Percentiles rank a stretch among this genome's conserved stretches.
phyloP scores from a whole-genome alignment of 2,113 vertebrate genomes.

The Pangasianodon hypophthalmus region DNA sequence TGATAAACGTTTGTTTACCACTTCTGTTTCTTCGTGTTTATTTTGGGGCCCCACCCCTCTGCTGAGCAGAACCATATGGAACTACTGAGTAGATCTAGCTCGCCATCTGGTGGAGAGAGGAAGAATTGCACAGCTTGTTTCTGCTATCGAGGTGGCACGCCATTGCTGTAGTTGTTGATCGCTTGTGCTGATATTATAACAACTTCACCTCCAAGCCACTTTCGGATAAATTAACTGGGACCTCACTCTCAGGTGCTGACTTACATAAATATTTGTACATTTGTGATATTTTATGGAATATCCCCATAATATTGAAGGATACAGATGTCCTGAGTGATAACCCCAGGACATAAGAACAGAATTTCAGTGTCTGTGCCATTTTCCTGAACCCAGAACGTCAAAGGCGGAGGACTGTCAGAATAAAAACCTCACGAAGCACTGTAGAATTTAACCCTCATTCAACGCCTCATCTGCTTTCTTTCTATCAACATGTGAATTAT shows the following conservation, averaged over 20 bases:
- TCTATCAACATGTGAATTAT: not conserved
- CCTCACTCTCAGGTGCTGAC: not conserved
- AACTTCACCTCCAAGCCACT: not conserved
- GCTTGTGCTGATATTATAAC: not conserved
- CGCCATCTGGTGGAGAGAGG: constrained; percentile 39
- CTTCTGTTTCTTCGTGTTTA: not conserved
- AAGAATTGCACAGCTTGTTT: not conserved
- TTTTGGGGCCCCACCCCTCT: not conserved
- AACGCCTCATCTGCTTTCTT: no score
- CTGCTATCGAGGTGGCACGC: not conserved
- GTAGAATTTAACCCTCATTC: not conserved
- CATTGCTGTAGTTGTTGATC: not conserved
- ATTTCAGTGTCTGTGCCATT: not conserved
- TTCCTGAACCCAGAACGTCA: not conserved
- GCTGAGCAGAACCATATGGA: not conserved
- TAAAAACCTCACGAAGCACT: not conserved
- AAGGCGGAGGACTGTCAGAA: not conserved
- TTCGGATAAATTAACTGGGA: not conserved
- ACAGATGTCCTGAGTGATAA: not conserved
- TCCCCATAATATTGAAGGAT: not conserved
- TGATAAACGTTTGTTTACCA: constrained; percentile 3
- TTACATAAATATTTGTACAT: no score
- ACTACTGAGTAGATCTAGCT: not conserved
- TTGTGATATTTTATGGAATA: no score
- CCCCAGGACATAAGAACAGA: not conserved